phyloP scores from a whole-genome alignment of 1,140 invertebrate genomes.

The Drosophila rhopaloa region DNA sequence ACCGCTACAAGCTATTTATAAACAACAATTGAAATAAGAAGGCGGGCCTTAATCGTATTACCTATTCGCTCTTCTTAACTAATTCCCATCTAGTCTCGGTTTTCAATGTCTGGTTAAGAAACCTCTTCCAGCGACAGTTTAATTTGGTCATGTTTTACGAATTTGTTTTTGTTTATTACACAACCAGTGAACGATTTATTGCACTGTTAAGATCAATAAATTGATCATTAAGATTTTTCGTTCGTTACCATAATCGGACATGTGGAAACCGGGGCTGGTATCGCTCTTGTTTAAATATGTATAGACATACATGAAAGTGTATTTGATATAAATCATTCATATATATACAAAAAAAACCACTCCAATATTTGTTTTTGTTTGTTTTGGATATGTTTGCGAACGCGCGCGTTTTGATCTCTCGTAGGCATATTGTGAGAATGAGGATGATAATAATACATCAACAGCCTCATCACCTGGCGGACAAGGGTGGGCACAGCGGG shows the following conservation, averaged over 20 bases:
- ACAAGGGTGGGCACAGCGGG: constrained; percentile 88
- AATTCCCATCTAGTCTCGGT: constrained; percentile 9
- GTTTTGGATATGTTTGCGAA: constrained; percentile 51
- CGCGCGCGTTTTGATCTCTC: constrained; percentile 76
- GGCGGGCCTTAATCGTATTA: not conserved
- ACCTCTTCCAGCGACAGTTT: not conserved
- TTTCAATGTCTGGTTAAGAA: constrained; percentile 10
- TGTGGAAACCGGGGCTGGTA: constrained; percentile 10
- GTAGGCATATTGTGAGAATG: constrained; percentile 84
- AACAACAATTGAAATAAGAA: not conserved
- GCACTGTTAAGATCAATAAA: not conserved
- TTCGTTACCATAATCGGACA: constrained; percentile 12
- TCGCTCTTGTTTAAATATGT: constrained; percentile 13
- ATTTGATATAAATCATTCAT: constrained; percentile 47
- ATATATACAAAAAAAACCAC: constrained; percentile 58
- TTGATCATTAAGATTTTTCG: constrained; percentile 9
- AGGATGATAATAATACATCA: constrained; percentile 83
- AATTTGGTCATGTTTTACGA: not conserved
- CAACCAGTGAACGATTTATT: not conserved
- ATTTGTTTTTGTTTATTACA: not conserved
- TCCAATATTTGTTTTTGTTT: constrained; percentile 71
- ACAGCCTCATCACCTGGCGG: constrained; percentile 86
- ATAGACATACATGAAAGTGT: constrained; percentile 23
- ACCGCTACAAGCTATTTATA: not conserved
- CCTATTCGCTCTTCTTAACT: constrained; percentile 4